Base-by-base conservation (phyloP, 2,888 invertebrate species). In the Hesperia comma region DNA sequence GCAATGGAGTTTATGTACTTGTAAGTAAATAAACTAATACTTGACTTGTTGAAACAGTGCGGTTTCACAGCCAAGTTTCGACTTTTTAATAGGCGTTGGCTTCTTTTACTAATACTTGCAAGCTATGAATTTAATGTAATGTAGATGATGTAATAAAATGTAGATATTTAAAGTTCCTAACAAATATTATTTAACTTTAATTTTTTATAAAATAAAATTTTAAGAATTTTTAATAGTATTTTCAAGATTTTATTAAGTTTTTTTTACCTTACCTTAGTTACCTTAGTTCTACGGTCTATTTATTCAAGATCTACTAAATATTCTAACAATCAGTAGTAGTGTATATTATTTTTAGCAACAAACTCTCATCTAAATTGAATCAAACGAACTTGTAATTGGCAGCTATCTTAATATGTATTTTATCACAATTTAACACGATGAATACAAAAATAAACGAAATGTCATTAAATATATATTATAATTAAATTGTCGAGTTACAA, bases 1-100 rank as follows among this genome's bases (percentile, higher is more conserved):
- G 83, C 77, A 82, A 81, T 70, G 68, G 83, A 84, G 85, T 81
- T 77, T 46, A 67, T 51, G 41, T 26, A 55, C 3, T 55, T 5
- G n/a, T 61, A 19, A 32, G 6, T 6, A 51, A 57, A 51, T 26
- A 66, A 54, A 62, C n/a, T 17, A 49, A 53, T 26, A 54, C 60
- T 68, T 68, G 54, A 49, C 60, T 63, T 15, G 12, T 26, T 61
- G 63, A 56, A 68, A 61, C 51, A 40, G 17, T 32, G 6, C n/a
- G 5, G 12, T 57, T 63, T 41, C 67, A 60, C 21, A 60, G 51
- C 2, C 51, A 67, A 68, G 46, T 17, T 32, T 33, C 21, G 32
- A 26, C 26, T 26, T 26, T 26, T 26, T 26, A 26, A 26, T 26
- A 26, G 26, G 26, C 2, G 5, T 26, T 26, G 26, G 26, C 26